Base-by-base conservation (phyloP, 2,797 vertebrate genomes). In the Sparus aurata region DNA sequence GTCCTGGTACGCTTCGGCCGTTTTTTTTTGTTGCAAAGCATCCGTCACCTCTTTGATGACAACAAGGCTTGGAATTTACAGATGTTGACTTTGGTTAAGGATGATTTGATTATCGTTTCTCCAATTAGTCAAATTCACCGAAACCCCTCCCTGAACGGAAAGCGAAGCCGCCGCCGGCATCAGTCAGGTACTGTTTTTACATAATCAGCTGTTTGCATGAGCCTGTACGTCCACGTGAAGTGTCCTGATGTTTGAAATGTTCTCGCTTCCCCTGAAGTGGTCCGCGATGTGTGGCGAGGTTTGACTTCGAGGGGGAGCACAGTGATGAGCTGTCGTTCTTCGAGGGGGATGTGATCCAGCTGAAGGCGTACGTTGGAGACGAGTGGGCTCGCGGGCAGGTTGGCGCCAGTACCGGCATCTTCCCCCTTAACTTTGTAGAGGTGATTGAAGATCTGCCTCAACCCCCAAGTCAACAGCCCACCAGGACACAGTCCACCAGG, bases 351-450 rank as follows among this genome's bases (percentile, higher is more conserved):
- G 93, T 95, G 69, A 98, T 99, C 92, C 67, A 89, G 89, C 95
- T 99, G 73, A 96, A 95, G 80, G 96, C 95, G 84, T 97, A 96
- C 20, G 23, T 97, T 60, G 97, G 95, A 74, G 93, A 98, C 67
- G 98, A 99, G 3, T 99, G 98, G 98, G 98, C 95, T 45, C 94
- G 91, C 81, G 98, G 98, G 75, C 95, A 97, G 82, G 72, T 96
- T 0, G 94, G 91, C 58, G 75, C 62, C 82, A 63, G 8, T 0
- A 84, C 77, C 13, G 98, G 98, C 73, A 95, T 98, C 85, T 99
- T 99, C 79, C 98, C 98, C 22, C 93, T 99, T 22, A 98, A 97
- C 89, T 99, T 97, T 47, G 98, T 99, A 43, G 97, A 99, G 54
- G 52, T 98, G 53, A 45, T 97, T 45, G 97, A 98, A 91, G 97